These are phyloP conservation scores for Mactromeris polynyma DNA, from an alignment of 2,888 invertebrate genomes.

Conservation along the genomic window DNA sequence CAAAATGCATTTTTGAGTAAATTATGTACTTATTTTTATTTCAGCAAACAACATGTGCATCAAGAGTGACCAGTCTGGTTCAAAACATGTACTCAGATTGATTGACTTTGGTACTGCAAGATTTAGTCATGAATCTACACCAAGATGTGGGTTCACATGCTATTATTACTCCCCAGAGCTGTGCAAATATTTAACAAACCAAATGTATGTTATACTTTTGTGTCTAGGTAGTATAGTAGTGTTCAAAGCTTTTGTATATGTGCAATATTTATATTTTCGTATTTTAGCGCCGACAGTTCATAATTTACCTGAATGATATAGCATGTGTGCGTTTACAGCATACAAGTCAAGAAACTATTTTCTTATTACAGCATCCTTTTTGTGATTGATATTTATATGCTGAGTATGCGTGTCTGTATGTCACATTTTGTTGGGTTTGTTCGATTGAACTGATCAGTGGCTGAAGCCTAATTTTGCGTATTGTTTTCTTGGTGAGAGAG, in stretches of 20 bases:
- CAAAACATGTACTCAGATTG: constrained; percentile 48
- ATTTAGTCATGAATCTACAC: constrained; percentile 45
- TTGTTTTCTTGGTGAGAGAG: too few species aligned
- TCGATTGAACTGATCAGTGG: too few species aligned
- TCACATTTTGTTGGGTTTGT: too few species aligned
- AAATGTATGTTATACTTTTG: background rate
- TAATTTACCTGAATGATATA: background rate
- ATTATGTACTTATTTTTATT: constrained; percentile 15
- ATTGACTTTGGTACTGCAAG: constrained; percentile 74
- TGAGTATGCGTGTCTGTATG: too few species aligned
- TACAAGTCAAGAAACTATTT: too few species aligned
- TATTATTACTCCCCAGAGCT: constrained; percentile 73
- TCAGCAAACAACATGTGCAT: constrained; percentile 71
- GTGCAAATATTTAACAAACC: constrained; percentile 1
- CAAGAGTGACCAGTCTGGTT: background rate
- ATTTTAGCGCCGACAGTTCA: background rate
- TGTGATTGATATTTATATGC: too few species aligned
- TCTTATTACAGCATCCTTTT: too few species aligned
- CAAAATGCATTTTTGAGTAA: background rate
- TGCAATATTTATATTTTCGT: too few species aligned
- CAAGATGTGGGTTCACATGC: constrained; percentile 64
- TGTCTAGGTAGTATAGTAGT: too few species aligned
- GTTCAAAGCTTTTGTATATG: too few species aligned
- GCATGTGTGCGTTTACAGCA: too few species aligned
- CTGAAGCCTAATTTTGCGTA: too few species aligned